Evolutionary conservation across 2,888 invertebrate species (phyloP).

Genomic region (Xylota segnis): DNA sequence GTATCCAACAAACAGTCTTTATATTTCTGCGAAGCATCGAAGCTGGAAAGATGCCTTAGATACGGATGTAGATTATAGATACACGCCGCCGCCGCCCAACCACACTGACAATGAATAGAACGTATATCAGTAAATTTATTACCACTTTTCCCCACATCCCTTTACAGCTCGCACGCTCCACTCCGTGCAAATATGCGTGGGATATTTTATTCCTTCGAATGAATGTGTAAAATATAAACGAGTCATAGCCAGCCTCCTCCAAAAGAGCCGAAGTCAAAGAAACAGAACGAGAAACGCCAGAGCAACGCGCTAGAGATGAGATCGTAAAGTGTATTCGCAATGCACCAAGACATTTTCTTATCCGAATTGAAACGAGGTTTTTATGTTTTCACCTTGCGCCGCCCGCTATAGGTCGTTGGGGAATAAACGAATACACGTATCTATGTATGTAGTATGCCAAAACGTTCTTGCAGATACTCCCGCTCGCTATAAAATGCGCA

Average conservation of each 20-base stretch:
- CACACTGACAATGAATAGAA: slow-evolving; percentile 23
- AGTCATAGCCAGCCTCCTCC: neutral
- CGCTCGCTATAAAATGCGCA: slow-evolving; percentile 31
- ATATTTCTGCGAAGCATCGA: slow-evolving; percentile 6
- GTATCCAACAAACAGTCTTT: slow-evolving; percentile 17
- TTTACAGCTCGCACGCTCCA: slow-evolving; percentile 42
- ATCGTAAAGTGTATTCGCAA: slow-evolving; percentile 54
- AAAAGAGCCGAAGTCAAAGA: neutral
- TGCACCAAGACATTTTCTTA: slow-evolving; percentile 45
- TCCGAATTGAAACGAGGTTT: slow-evolving; percentile 43
- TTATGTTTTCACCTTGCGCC: slow-evolving; percentile 56
- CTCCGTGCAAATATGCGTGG: slow-evolving; percentile 42
- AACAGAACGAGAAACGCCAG: neutral
- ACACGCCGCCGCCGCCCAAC: neutral
- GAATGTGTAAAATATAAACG: slow-evolving; percentile 35
- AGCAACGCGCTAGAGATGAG: neutral
- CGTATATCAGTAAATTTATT: slow-evolving; percentile 47
- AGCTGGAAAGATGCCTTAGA: neutral
- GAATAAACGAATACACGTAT: too few relatives aligned
- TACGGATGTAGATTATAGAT: neutral
- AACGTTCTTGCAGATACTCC: slow-evolving; percentile 17
- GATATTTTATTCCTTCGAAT: slow-evolving; percentile 26
- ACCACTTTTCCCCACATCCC: slow-evolving; percentile 31
- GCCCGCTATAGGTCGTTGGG: slow-evolving; percentile 37
- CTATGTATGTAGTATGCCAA: too few relatives aligned